These are phyloP conservation scores for Exocentrus adspersus DNA, from an alignment of 2,888 invertebrate genomes.

Conservation along the genomic window DNA sequence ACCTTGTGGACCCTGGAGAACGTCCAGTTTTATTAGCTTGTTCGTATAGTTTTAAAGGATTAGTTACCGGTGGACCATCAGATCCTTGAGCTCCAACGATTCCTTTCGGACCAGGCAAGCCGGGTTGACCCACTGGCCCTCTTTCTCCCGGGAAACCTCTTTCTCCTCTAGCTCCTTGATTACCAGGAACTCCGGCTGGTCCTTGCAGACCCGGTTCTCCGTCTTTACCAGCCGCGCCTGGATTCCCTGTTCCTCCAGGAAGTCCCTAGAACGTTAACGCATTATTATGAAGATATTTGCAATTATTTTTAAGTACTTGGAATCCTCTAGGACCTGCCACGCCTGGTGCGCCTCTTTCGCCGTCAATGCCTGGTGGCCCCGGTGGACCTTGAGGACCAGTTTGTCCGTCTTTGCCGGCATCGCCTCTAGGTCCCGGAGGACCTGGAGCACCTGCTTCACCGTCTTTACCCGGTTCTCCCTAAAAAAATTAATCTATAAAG, in stretches of 20 bases:
- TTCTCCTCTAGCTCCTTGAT: constrained; percentile 69
- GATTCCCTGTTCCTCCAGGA: constrained; percentile 78
- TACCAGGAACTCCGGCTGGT: constrained; percentile 67
- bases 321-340: constrained; percentile 82
- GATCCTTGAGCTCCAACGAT: constrained; percentile 73
- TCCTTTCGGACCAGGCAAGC: constrained; percentile 73
- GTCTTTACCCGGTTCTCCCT: constrained; percentile 85
- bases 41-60: background rate
- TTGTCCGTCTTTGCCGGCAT: constrained; percentile 80
- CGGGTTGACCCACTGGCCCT: constrained; percentile 75
- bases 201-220: constrained; percentile 80
- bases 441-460: constrained; percentile 83
- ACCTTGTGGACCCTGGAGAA: constrained; percentile 72
- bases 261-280: constrained; percentile 59
- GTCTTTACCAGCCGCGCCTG: constrained; percentile 83
- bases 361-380: constrained; percentile 76
- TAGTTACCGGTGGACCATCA: constrained; percentile 74
- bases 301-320: constrained; percentile 67
- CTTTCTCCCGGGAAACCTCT: constrained; percentile 81
- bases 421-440: constrained; percentile 79
- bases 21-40: background rate
- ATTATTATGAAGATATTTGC: background rate
- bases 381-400: constrained; percentile 79
- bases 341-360: constrained; percentile 81
- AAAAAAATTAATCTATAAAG: constrained; percentile 7